Evolutionary conservation across 2,888 invertebrate genomes (phyloP).

Genomic region (Anthophora plumipes): DNA sequence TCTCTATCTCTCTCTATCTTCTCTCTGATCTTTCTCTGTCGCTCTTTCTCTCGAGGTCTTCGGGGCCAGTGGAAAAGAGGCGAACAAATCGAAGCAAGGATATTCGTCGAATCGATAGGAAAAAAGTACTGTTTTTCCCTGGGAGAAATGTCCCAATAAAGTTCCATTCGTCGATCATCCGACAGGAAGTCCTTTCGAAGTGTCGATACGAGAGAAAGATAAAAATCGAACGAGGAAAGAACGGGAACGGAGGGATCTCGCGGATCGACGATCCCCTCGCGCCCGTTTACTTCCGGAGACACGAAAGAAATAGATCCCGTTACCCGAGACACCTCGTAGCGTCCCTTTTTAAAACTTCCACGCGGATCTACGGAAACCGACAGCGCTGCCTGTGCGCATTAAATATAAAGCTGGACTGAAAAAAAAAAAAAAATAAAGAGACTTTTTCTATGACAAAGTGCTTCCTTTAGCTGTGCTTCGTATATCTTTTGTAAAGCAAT

Average conservation of each 20-base stretch:
- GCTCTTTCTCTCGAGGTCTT: conserved; percentile 40
- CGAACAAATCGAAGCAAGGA: conserved; percentile 30
- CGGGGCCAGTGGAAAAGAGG: neutral
- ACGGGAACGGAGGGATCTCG: conserved; percentile 26
- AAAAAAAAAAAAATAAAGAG: neutral
- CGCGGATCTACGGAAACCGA: conserved; percentile 2
- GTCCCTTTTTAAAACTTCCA: conserved; percentile 1
- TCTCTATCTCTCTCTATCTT: conserved; percentile 19
- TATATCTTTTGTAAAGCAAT: too few relatives aligned
- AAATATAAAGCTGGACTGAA: neutral
- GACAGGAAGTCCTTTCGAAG: conserved; percentile 26
- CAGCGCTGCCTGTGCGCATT: conserved; percentile 29
- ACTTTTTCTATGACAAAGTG: neutral
- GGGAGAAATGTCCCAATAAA: conserved; percentile 18
- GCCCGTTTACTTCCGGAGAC: conserved; percentile 42
- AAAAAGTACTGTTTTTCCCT: conserved; percentile 35
- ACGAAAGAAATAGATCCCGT: conserved; percentile 50
- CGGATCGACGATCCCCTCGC: conserved; percentile 37
- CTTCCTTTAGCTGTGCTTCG: neutral
- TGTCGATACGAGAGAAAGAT: conserved; percentile 39
- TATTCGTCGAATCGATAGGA: conserved; percentile 49
- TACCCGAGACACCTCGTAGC: conserved; percentile 44
- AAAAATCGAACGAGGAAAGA: conserved; percentile 30
- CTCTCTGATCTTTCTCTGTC: conserved; percentile 16
- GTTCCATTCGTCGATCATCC: conserved; percentile 34